A percentile compares a stretch with the other conserved stretches of the same genome.
phyloP scores from a whole-genome alignment of 2,888 invertebrate genomes.

The Rhagium mordax region DNA sequence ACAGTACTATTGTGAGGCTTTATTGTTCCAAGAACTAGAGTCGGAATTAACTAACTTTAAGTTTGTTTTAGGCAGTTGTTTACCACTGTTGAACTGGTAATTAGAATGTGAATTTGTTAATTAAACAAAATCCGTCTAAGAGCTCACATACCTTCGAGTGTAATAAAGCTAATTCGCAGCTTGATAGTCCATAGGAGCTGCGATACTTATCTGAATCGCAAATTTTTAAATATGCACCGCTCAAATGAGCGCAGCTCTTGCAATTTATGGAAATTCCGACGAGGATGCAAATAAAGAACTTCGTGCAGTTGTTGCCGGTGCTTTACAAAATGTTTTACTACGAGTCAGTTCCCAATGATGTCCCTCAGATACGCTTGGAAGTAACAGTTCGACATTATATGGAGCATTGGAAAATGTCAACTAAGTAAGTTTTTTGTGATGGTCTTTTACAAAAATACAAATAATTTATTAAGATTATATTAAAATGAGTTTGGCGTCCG shows the following conservation, averaged over 20 bases:
- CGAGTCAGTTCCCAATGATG: too few relatives aligned
- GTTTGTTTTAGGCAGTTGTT: slow-evolving; percentile 63
- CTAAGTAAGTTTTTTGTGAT: too few relatives aligned
- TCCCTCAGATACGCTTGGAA: not conserved
- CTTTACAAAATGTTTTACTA: not conserved
- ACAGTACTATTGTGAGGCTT: slow-evolving; percentile 45
- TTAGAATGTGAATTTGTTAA: slow-evolving; percentile 63
- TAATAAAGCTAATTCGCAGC: slow-evolving; percentile 38
- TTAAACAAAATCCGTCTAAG: slow-evolving; percentile 58
- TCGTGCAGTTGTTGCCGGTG: not conserved
- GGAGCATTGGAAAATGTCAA: too few relatives aligned
- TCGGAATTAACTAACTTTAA: slow-evolving; percentile 61
- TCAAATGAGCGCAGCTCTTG: not conserved
- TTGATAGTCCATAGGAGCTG: slow-evolving; percentile 37
- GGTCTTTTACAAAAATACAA: too few relatives aligned
- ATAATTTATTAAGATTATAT: too few relatives aligned
- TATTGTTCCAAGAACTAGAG: slow-evolving; percentile 52
- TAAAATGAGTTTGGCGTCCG: too few relatives aligned
- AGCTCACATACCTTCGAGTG: slow-evolving; percentile 41
- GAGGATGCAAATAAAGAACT: not conserved
- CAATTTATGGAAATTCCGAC: not conserved
- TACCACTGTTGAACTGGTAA: slow-evolving; percentile 60
- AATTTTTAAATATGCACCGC: slow-evolving; percentile 19
- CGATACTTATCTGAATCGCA: slow-evolving; percentile 6
- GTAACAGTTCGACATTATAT: too few relatives aligned